Conservation (phyloP, 2,797 vertebrate species). For the Trematomus bernacchii region DNA sequence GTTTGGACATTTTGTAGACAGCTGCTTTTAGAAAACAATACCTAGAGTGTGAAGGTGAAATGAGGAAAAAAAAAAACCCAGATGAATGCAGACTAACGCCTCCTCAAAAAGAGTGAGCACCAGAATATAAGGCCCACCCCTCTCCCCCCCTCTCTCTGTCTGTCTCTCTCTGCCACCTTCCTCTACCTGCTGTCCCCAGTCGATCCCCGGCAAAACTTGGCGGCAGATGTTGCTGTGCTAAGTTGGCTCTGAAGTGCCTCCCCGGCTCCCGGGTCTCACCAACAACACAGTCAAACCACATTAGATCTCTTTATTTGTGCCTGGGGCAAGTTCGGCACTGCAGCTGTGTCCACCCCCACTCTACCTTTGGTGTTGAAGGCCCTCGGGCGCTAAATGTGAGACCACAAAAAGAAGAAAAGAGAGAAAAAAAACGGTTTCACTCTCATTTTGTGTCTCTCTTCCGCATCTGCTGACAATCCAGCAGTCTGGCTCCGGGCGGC, state of each 20-base stretch:
- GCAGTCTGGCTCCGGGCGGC: conserved; percentile 84
- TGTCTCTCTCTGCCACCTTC: conserved; percentile 79
- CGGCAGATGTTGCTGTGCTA: conserved; percentile 93
- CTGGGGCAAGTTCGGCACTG: conserved; percentile 91
- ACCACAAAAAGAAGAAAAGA: conserved; percentile 78
- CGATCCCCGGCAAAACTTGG: conserved; percentile 90
- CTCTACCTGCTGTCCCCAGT: conserved; percentile 93
- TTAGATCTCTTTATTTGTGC: conserved; percentile 97
- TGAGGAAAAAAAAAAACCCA: background rate
- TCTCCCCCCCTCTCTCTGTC: conserved; percentile 17
- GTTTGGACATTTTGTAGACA: conserved; percentile 85
- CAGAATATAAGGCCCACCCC: conserved; percentile 76
- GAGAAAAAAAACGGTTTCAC: conserved; percentile 66
- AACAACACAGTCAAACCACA: conserved; percentile 91
- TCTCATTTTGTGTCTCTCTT: conserved; percentile 79
- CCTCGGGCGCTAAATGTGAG: conserved; percentile 92
- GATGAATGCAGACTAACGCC: conserved; percentile 7
- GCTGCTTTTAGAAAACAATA: conserved; percentile 89
- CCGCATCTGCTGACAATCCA: conserved; percentile 91
- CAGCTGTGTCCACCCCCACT: conserved; percentile 96
- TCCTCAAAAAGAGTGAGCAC: conserved; percentile 83
- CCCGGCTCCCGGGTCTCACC: conserved; percentile 88
- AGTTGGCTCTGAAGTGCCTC: conserved; percentile 97
- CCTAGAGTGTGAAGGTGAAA: conserved; percentile 81
- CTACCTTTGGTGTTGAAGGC: conserved; percentile 95